These are phyloP conservation scores for Neodon shergylaensis DNA, from an alignment of 2,113 vertebrate species.

Conservation along the genomic window DNA sequence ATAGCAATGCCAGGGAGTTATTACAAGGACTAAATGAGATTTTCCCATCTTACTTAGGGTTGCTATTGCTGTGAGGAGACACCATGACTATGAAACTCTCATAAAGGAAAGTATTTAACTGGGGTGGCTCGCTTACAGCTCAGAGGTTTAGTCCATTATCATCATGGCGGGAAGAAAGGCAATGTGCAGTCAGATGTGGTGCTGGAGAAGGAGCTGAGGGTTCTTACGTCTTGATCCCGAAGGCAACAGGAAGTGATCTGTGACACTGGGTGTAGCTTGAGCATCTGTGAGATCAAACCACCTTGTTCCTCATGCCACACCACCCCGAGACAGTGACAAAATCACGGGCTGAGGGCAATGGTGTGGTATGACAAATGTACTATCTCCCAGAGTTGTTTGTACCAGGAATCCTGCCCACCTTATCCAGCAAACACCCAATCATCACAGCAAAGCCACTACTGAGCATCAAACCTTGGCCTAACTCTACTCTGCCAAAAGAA, in stretches of 20 bases:
- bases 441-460: not conserved
- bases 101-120: not conserved
- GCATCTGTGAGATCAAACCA: not conserved
- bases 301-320: not conserved
- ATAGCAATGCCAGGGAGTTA: not conserved
- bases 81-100: not conserved
- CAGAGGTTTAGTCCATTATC: not conserved
- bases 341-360: rapidly evolving
- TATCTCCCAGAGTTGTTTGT: not conserved
- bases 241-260: not conserved
- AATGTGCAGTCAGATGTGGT: not conserved
- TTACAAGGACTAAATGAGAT: not conserved
- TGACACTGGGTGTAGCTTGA: not conserved
- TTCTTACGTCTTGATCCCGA: not conserved
- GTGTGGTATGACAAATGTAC: not conserved
- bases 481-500: not conserved
- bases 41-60: not conserved
- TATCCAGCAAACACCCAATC: not conserved
- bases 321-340: not conserved
- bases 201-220: not conserved
- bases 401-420: constrained; percentile 3
- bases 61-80: not conserved
- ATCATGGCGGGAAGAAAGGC: not conserved
- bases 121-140: too few relatives aligned
- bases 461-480: not conserved